Evolutionary conservation across 1,140 invertebrate species (phyloP).

Genomic region (Apis laboriosa): DNA sequence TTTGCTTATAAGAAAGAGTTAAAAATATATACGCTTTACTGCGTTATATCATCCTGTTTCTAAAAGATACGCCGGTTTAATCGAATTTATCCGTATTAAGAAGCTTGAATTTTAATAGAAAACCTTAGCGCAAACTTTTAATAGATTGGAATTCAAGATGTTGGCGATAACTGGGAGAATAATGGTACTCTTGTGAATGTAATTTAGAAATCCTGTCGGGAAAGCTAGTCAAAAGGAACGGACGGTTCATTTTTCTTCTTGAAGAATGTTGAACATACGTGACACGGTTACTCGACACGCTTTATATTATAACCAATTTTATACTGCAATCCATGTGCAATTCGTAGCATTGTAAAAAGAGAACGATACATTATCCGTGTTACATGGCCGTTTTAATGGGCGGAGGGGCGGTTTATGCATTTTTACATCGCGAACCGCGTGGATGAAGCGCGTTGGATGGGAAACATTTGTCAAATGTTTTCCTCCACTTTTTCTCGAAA

Average conservation of each 20-base stretch:
- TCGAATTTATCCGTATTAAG: not conserved
- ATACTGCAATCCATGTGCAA: not conserved
- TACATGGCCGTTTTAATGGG: not conserved
- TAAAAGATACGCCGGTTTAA: not conserved
- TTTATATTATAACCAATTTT: slow-evolving; percentile 26
- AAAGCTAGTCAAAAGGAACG: slow-evolving; percentile 23
- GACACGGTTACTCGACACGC: slow-evolving; percentile 36
- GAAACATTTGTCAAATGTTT: not conserved
- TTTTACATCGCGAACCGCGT: not conserved
- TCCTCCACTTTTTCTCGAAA: not conserved
- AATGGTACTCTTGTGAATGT: slow-evolving; percentile 12
- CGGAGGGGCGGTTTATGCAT: too few relatives aligned
- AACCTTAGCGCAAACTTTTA: not conserved
- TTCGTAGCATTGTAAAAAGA: not conserved
- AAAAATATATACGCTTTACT: too few relatives aligned
- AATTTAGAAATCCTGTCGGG: slow-evolving; percentile 5
- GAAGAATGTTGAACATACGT: slow-evolving; percentile 39
- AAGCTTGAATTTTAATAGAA: not conserved
- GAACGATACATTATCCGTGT: not conserved
- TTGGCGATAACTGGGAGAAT: not conserved
- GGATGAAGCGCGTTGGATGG: not conserved
- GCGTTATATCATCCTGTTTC: not conserved
- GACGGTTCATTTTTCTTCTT: slow-evolving; percentile 37
- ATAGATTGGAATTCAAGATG: slow-evolving; percentile 12
- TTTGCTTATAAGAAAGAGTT: too few relatives aligned